A percentile compares a stretch with the other conserved stretches of the same genome.
Conservation (phyloP, 35 echinoderm and acorn worm genomes). For the Ophiothrix spiculata region DNA sequence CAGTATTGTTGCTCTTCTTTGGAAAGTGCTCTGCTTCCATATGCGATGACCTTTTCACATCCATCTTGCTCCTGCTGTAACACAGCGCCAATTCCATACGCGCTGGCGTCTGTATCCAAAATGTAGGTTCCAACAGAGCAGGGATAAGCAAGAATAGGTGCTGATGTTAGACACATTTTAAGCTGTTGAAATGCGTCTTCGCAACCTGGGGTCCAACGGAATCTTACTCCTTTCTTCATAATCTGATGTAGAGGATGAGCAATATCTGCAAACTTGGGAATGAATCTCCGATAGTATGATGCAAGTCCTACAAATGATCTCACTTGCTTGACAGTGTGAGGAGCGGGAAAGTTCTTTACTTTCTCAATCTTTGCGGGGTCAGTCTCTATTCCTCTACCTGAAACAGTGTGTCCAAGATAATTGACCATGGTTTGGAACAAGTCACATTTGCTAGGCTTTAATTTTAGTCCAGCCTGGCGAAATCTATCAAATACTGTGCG, state of each 20-base stretch:
- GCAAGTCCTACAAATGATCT: constrained; percentile 31
- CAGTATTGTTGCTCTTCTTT: constrained; percentile 31
- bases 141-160: constrained; percentile 17
- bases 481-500: constrained; percentile 22
- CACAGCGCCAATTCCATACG: constrained; percentile 19
- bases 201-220: constrained; percentile 5
- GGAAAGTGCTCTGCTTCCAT: constrained; percentile 15
- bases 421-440: constrained; percentile 18
- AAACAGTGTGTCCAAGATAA: constrained; percentile 50
- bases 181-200: constrained; percentile 16
- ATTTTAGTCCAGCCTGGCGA: constrained; percentile 19
- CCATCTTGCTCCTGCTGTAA: constrained; percentile 20
- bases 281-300: constrained; percentile 32
- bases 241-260: constrained; percentile 17
- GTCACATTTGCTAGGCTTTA: constrained; percentile 46
- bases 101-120: constrained; percentile 31
- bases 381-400: constrained; percentile 6
- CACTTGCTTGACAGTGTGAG: neutral
- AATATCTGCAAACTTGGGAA: neutral
- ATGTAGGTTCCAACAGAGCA: neutral
- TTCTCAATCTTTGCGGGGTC: constrained; percentile 27
- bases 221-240: neutral
- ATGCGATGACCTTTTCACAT: neutral
- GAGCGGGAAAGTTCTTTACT: constrained; percentile 20
- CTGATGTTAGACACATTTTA: neutral